Conservation (phyloP, 1,140 invertebrate genomes). For the Archivesica marissinica region DNA sequence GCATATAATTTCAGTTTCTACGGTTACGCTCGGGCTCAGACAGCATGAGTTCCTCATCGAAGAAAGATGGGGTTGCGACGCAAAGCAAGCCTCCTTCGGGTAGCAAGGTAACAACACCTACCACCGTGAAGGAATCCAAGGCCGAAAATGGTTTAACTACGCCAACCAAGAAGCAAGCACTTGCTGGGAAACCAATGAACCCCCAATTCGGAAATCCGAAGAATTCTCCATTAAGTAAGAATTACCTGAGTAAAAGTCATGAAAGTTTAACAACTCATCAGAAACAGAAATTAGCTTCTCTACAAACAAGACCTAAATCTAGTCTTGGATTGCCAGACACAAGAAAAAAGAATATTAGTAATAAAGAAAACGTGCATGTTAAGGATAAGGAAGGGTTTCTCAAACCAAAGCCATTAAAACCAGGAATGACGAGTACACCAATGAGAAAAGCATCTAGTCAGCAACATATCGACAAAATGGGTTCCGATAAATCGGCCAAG, state of each 20-base stretch:
- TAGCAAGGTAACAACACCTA: constrained; percentile 3
- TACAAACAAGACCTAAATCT: constrained; percentile 70
- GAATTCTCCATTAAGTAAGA: constrained; percentile 67
- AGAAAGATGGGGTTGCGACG: constrained; percentile 43
- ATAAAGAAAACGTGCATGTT: constrained; percentile 67
- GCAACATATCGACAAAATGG: constrained; percentile 78
- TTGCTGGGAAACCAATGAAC: constrained; percentile 53
- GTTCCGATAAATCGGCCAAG: constrained; percentile 34
- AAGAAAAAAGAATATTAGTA: constrained; percentile 60
- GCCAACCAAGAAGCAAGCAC: constrained; percentile 60
- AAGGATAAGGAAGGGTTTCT: constrained; percentile 70
- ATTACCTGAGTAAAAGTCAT: constrained; percentile 83
- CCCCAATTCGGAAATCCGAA: constrained; percentile 61
- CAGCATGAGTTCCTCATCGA: constrained; percentile 48
- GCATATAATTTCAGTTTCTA: constrained; percentile 47
- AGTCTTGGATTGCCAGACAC: constrained; percentile 66
- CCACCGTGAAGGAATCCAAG: constrained; percentile 31
- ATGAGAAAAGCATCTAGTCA: constrained; percentile 81
- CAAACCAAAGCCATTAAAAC: constrained; percentile 68
- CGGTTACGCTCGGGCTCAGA: constrained; percentile 39
- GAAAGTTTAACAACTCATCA: constrained; percentile 80
- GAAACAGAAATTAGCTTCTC: constrained; percentile 70
- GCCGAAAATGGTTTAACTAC: constrained; percentile 72
- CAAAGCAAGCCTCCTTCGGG: constrained; percentile 18
- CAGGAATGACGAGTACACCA: constrained; percentile 64